Percentiles rank a stretch among this genome's conserved stretches.
These are phyloP conservation scores for Hemibagrus guttatus DNA, from an alignment of 2,797 vertebrate genomes.

Conservation along the genomic window DNA sequence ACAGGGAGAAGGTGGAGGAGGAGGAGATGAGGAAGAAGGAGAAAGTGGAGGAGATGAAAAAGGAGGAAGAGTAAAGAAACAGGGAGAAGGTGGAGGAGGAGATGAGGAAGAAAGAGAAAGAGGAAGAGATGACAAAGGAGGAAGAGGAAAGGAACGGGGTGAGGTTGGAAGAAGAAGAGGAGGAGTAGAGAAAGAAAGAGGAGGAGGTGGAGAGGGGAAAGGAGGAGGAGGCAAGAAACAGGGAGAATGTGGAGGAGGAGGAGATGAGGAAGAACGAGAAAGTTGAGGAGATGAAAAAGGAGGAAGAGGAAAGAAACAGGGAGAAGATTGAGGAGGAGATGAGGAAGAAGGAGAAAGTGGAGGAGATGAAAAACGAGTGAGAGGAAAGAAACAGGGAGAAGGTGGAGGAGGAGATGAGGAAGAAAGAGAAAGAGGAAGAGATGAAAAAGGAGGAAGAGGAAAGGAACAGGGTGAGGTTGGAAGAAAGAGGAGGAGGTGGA, in stretches of 20 bases:
- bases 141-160: background rate
- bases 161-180: no score
- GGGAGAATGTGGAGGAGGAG: background rate
- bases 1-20: no score
- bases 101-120: background rate
- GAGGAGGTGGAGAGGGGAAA: no score
- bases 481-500: background rate
- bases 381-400: no score
- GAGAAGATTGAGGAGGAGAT: background rate
- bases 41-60: background rate
- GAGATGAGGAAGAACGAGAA: background rate
- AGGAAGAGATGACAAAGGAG: slow-evolving; percentile 8
- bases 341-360: background rate
- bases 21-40: background rate
- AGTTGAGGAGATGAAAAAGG: no score
- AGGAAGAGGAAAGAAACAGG: no score
- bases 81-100: background rate
- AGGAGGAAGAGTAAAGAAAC: no score
- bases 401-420: no score
- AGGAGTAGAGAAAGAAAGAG: no score
- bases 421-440: no score
- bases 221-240: background rate
- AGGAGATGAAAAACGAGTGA: background rate
- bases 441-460: background rate
- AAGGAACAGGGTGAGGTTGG: background rate